Evolutionary conservation across 2,113 vertebrate genomes (phyloP), one percentile per base, ranked within the genome.

Genomic region (Peromyscus leucopus): DNA sequence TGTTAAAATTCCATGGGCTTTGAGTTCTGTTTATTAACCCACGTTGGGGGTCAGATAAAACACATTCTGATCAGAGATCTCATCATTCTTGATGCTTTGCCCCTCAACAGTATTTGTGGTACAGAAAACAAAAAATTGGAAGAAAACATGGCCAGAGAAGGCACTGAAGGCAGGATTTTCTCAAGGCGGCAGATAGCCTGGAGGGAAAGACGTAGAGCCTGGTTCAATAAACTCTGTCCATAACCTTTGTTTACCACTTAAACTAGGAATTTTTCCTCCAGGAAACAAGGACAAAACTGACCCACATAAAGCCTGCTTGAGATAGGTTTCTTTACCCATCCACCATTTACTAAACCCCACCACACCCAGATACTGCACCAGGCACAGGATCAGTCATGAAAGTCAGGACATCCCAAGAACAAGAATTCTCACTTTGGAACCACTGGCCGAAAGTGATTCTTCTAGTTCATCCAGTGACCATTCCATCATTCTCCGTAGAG

Each of bases 1-100:
- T 76, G 93, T 94, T 67, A 83, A 90, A 90, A 95, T 94, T 82
- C 65, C 1, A 42, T 65, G 48, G 75, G 61, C 57, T 71, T 89
- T 67, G 61, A 42, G 0, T 88, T 86, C 95, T 31, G n/a, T 42
- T 78, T 83, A 75, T 75, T 67, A 90, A 63, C 31, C 15, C n/a
- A 88, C 42, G 7, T 69, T 93, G 51, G 78, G 31, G 51, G 9
- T 91, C 13, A 28, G 46, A 80, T 79, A 33, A 95, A 28, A 91
- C 55, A 59, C 33, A 78, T 42, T 90, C 33, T 91, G 39, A 86
- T 72, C 16, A 89, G 10, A 55, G 4, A 33, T 22, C 5, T 84
- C 51, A 75, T 26, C 87, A 61, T 63, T 95, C 78, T 93, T 59
- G 61, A 91, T 65, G 26, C 11, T 83, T 75, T 83, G 26, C 74